Base-by-base conservation (phyloP, 2,888 invertebrate genomes). In the Dilophus febrilis region DNA sequence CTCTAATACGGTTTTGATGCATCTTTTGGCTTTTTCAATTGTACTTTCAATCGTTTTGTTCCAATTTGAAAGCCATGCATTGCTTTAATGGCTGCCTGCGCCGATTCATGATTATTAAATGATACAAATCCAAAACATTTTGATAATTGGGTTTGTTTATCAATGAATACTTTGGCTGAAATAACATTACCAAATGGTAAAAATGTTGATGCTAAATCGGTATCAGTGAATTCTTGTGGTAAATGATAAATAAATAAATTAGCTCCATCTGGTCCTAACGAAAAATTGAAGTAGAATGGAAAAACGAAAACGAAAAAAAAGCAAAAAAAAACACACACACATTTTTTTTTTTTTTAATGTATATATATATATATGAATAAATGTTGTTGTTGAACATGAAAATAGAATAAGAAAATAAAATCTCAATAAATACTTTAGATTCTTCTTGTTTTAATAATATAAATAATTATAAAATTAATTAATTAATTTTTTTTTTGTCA, bases 41-140 rank as follows among this genome's bases (percentile, higher is more conserved):
- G 91, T 65, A 95, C 95, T 75, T 95, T 95, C 58, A 95, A 80
- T 65, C 92, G 80, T 70, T 95, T 95, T 63, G 87, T 87, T 65
- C 92, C 92, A 65, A 95, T 88, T 68, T 91, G 92, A 65, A 91
- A 94, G 56, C 94, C 94, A 68, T 95, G 90, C 94, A 95, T 95
- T 56, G 88, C 85, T 61, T 86, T 82, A 54, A 95, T 95, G 56
- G 94, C 95, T 58, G 85, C 79, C 65, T 92, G 88, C 49, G 95
- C 94, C 57, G 91, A 90, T 53, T 81, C 68, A 43, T 83, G 78
- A 66, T 91, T 94, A 67, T 94, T 92, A 65, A 87, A 95, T 44
- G 92, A 92, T 50, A 95, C 92, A 67, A 95, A 95, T 54, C 92
- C 95, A 68, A 99, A 98, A 71, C 98, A 99, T 72, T 98, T 99